These are phyloP conservation scores for Xylota segnis DNA, from an alignment of 2,888 invertebrate genomes.

Conservation along the genomic window DNA sequence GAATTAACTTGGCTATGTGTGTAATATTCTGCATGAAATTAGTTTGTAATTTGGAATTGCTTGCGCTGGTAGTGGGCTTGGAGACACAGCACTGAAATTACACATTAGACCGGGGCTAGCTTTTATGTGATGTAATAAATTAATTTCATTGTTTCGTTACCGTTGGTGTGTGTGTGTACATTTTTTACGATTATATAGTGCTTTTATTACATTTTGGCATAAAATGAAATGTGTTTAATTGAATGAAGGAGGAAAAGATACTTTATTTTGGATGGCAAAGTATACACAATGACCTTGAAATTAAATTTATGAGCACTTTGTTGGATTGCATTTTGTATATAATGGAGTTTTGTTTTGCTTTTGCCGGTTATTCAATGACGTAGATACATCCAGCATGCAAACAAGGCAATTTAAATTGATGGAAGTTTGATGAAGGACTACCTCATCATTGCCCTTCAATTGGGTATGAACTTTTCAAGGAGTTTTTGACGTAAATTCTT, in stretches of 20 bases:
- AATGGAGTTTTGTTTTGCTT: not conserved
- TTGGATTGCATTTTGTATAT: slow-evolving; percentile 22
- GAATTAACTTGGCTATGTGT: not conserved
- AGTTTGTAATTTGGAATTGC: slow-evolving; percentile 42
- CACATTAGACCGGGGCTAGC: slow-evolving; percentile 12
- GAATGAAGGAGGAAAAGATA: slow-evolving; percentile 13
- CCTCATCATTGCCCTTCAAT: not conserved
- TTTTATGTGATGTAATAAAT: slow-evolving; percentile 57
- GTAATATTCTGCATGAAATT: slow-evolving; percentile 38
- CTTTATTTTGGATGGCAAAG: not conserved
- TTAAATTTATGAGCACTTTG: slow-evolving; percentile 46
- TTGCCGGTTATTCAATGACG: not conserved
- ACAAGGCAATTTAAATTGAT: not conserved
- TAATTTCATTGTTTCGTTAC: slow-evolving; percentile 44
- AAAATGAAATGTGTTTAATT: slow-evolving; percentile 26
- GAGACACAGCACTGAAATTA: not conserved
- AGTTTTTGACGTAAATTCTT: too few species aligned
- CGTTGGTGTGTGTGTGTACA: not conserved
- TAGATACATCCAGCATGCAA: slow-evolving; percentile 4
- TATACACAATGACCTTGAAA: slow-evolving; percentile 24
- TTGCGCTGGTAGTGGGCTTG: not conserved
- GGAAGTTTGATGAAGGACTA: not conserved
- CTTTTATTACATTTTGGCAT: slow-evolving; percentile 25
- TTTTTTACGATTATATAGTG: not conserved
- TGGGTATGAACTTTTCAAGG: slow-evolving; percentile 24